Percentiles rank a stretch among this genome's conserved stretches.
Evolutionary conservation across 2,888 invertebrate species (phyloP).

Genomic region (Callimorpha dominula): DNA sequence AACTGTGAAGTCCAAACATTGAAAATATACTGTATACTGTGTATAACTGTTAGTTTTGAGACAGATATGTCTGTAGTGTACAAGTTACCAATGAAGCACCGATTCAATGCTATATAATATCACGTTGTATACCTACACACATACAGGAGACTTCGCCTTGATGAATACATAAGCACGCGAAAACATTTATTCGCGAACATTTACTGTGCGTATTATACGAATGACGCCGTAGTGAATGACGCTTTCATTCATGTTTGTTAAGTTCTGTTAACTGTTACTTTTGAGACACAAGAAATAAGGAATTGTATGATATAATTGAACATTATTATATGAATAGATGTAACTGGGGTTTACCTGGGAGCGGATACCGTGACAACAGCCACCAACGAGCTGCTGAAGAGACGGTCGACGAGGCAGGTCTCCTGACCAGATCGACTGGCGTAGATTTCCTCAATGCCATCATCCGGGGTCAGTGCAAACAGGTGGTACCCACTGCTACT

Average conservation of each 20-base stretch:
- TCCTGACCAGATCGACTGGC: constrained; percentile 94
- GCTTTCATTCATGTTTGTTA: background rate
- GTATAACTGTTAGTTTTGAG: no score
- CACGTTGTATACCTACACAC: background rate
- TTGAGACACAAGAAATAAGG: background rate
- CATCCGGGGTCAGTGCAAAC: constrained; percentile 93
- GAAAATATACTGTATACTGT: no score
- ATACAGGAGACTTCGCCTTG: constrained; percentile 10
- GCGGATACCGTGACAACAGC: constrained; percentile 97
- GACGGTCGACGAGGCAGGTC: constrained; percentile 96
- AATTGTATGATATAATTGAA: no score
- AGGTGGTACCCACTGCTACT: constrained; percentile 96
- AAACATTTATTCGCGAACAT: constrained; percentile 3
- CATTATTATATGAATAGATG: no score
- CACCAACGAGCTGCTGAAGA: constrained; percentile 98
- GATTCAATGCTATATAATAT: background rate
- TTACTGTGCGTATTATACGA: background rate
- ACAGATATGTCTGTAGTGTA: background rate
- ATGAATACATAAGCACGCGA: constrained; percentile 11
- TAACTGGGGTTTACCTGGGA: constrained; percentile 88
- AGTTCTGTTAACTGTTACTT: background rate
- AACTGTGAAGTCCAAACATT: no score
- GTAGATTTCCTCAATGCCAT: constrained; percentile 96
- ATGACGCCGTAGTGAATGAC: background rate
- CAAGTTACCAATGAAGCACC: background rate